Evolutionary conservation across 2,113 vertebrate species (phyloP), one percentile per base, ranked within the genome.

Genomic region (Garra rufa): DNA sequence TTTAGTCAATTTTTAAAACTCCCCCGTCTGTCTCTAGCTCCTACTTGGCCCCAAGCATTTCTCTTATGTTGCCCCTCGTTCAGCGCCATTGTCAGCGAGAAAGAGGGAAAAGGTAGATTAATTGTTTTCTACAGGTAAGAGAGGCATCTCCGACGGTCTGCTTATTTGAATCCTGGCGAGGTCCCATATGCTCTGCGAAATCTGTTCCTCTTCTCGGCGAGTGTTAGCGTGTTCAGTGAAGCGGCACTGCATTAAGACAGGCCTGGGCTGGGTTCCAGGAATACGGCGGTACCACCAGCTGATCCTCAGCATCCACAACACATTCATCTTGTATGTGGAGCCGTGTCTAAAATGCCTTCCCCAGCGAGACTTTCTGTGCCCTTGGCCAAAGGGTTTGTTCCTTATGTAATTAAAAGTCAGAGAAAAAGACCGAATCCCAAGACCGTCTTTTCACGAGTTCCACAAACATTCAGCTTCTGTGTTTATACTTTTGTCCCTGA

Each of bases 101-200:
- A 85, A 84, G 82, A 89, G 91, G 87, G 85, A 90, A 91, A 89
- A 24, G 48, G 74, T 90, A 90, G 91, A 93, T 92, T 88, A 91
- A 94, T 93, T 90, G 91, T 92, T 91, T 90, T 93, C 90, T 89
- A 89, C 90, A 90, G 89, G 88, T 90, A 86, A 88, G 90, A 61
- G 89, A 89, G 87, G 86, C 89, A 88, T 85, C 85, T 87, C 88
- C 79, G 81, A 90, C 86, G 85, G 88, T 85, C 79, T 87, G 88
- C 85, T 91, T 93, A 91, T 91, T 89, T 86, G 85, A 87, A 87
- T 90, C 89, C 91, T 83, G 85, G 89, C 78, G 90, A 89, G 85
- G 76, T 77, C 86, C 92, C 91, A 91, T 91, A 93, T 85, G 87
- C 87, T 89, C 77, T 83, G 26, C 21, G 63, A 86, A 89, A 89